Conservation (phyloP, 92 coral and sea anemone genomes). For the Epizoanthus rinbou region DNA sequence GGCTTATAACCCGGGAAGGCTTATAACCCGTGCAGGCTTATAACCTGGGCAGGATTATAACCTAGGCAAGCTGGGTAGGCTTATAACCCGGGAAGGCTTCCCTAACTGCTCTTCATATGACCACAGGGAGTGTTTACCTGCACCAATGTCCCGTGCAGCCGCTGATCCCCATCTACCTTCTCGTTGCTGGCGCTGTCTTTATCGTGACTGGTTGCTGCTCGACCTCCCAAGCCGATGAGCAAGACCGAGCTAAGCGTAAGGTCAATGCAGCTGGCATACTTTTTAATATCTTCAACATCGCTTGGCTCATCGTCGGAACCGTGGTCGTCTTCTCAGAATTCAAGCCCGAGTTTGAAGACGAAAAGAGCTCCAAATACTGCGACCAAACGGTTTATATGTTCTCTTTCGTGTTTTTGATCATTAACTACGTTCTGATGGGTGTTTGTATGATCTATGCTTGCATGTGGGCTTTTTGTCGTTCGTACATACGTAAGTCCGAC, state of each 20-base stretch:
- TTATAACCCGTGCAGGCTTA: too few relatives aligned
- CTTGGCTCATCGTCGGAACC: conserved; percentile 39
- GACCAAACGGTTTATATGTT: conserved; percentile 24
- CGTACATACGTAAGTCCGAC: conserved; percentile 21
- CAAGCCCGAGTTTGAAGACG: conserved; percentile 18
- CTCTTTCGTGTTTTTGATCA: conserved; percentile 21
- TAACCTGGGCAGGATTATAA: too few relatives aligned
- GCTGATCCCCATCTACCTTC: conserved; percentile 41
- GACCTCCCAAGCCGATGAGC: conserved; percentile 33
- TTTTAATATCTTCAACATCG: conserved; percentile 31
- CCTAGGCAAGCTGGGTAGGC: too few relatives aligned
- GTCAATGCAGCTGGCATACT: conserved; percentile 28
- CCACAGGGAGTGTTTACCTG: conserved; percentile 19
- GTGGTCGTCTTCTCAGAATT: conserved; percentile 29
- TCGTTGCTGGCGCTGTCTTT: conserved; percentile 24
- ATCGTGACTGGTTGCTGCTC: conserved; percentile 36
- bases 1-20: too few relatives aligned
- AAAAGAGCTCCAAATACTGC: not conserved
- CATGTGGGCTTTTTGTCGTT: conserved; percentile 37
- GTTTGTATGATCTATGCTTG: conserved; percentile 2
- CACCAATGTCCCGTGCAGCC: conserved; percentile 8
- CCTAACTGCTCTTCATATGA: not conserved
- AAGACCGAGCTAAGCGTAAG: conserved; percentile 33
- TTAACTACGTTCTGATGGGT: conserved; percentile 20
- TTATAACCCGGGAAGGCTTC: not conserved